Evolutionary conservation across 2,113 vertebrate genomes (phyloP), one percentile per base, ranked within the genome.

Genomic region (Colossoma macropomum): DNA sequence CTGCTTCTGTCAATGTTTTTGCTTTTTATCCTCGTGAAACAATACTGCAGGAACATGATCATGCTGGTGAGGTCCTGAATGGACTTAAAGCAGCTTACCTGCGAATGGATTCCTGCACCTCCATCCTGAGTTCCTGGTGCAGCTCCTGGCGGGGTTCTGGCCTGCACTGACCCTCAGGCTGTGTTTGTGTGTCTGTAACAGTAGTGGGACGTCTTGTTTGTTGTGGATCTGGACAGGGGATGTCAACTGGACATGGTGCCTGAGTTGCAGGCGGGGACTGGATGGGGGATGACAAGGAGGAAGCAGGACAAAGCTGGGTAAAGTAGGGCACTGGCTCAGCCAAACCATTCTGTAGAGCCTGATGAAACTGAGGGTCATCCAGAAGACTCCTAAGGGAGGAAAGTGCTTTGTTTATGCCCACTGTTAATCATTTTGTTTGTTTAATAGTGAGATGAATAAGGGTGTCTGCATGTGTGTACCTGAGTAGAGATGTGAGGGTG

Each of bases 301-400:
- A 85, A 84, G 84, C 60, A 34, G 85, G 85, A 68, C 27, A 80
- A 45, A 95, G 88, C 86, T 94, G 94, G 81, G 86, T 89, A 89
- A 95, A 97, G 87, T 96, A 96, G 0, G 94, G 92, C 17, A 92
- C 84, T 21, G 94, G 90, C 23, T 95, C 94, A 11, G 87, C 86
- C 48, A 90, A 81, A 19, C 79, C 86, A 70, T 88, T 89, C 28
- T 68, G 32, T 78, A 97, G 84, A 28, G 88, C 80, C 4, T 93
- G 86, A 0, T 94, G 93, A 80, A 98, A 97, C 79, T 89, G 87
- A 45, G 89, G 81, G 12, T 96, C 95, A 54, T 96, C 94, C 74
- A 98, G 87, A 32, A 97, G 88, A 60, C 89, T 91, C 60, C 97
- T 99, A 82, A 12, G 54, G 76, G n/a, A 27, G 15, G 77, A 11